These are phyloP conservation scores for Telmatherina bonti DNA, from an alignment of 2,797 vertebrate genomes.

Conservation along the genomic window DNA sequence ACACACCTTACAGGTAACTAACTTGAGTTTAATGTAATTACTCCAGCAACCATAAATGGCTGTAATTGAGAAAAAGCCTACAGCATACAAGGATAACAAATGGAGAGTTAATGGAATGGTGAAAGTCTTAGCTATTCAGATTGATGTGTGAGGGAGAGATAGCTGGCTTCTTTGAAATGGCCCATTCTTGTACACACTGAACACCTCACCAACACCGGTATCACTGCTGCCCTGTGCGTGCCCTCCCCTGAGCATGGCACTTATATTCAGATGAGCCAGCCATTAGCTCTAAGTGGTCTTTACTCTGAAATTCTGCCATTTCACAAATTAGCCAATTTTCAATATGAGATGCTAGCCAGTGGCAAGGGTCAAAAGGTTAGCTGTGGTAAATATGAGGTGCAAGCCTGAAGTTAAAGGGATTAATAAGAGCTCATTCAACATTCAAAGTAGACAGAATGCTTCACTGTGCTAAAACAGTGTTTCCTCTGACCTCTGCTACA, in stretches of 20 bases:
- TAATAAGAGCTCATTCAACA: slow-evolving; percentile 66
- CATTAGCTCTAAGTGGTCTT: slow-evolving; percentile 81
- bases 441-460: slow-evolving; percentile 45
- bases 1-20: slow-evolving; percentile 87
- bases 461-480: slow-evolving; percentile 26
- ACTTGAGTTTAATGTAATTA: slow-evolving; percentile 86
- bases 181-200: slow-evolving; percentile 70
- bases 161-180: slow-evolving; percentile 76
- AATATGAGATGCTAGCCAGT: slow-evolving; percentile 74
- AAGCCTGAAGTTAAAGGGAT: slow-evolving; percentile 68
- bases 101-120: slow-evolving; percentile 81
- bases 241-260: slow-evolving; percentile 67
- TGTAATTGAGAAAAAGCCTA: slow-evolving; percentile 87
- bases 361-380: slow-evolving; percentile 80
- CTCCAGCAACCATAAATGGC: slow-evolving; percentile 83
- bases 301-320: slow-evolving; percentile 76
- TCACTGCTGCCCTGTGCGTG: slow-evolving; percentile 60
- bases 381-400: slow-evolving; percentile 75
- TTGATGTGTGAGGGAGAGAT: slow-evolving; percentile 72
- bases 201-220: slow-evolving; percentile 59
- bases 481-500: slow-evolving; percentile 46
- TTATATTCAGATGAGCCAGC: slow-evolving; percentile 76
- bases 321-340: slow-evolving; percentile 80
- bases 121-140: slow-evolving; percentile 74
- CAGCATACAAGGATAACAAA: slow-evolving; percentile 84